Percentiles rank a stretch among this genome's conserved stretches.
These are phyloP conservation scores for Lepidothrix coronata DNA, from an alignment of 2,113 vertebrate species.

Conservation along the genomic window DNA sequence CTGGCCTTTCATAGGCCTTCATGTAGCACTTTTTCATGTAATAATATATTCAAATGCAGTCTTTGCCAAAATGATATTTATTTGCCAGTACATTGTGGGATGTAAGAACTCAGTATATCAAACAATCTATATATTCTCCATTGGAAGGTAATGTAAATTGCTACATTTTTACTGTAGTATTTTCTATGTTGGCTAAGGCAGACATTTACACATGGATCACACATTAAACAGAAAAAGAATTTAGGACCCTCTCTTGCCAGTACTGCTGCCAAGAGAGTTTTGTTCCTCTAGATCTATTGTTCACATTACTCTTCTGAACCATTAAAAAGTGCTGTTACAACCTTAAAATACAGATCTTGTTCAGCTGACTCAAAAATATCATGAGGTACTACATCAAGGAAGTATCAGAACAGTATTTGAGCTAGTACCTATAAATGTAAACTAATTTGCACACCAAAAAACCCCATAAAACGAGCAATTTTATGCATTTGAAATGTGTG, in stretches of 20 bases:
- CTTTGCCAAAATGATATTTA: constrained; percentile 43
- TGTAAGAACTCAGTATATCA: constrained; percentile 12
- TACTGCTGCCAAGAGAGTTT: constrained; percentile 23
- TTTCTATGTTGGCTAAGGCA: not conserved
- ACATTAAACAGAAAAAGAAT: constrained; percentile 8
- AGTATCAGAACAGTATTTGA: not conserved
- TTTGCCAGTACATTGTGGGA: not conserved
- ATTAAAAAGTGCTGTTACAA: not conserved
- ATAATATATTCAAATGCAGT: constrained; percentile 15
- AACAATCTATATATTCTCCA: not conserved
- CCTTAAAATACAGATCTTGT: not conserved
- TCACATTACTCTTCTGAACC: not conserved
- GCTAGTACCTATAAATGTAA: not conserved
- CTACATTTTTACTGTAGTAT: not conserved
- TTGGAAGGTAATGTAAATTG: constrained; percentile 24
- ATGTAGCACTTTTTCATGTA: not conserved
- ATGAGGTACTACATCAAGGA: not conserved
- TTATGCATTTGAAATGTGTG: not conserved
- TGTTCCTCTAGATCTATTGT: constrained; percentile 5
- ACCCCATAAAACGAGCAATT: not conserved
- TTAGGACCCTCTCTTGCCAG: constrained; percentile 15
- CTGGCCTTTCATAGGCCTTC: not conserved
- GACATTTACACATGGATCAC: not conserved
- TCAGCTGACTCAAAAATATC: not conserved
- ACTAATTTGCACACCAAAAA: not conserved